These are phyloP conservation scores for Zosterops borbonicus DNA, from an alignment of 2,113 vertebrate species.

Conservation along the genomic window DNA sequence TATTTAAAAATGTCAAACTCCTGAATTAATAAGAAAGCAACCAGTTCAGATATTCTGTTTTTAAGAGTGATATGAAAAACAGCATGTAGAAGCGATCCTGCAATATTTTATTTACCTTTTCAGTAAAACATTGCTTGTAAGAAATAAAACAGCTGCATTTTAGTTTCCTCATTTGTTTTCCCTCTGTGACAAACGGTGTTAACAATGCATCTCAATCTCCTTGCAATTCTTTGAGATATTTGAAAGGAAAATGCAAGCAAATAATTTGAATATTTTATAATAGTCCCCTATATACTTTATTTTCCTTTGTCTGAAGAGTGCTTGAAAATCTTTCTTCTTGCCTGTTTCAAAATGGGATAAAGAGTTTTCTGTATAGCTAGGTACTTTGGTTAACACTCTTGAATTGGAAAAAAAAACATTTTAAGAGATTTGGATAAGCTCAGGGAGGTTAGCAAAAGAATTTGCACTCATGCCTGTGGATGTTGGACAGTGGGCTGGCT, in stretches of 20 bases:
- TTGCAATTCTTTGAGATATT: neutral
- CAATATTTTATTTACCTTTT: neutral
- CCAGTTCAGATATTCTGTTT: neutral
- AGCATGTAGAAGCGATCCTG: neutral
- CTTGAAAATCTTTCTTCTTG: neutral
- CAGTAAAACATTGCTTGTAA: neutral
- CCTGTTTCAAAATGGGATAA: neutral
- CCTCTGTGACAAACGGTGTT: neutral
- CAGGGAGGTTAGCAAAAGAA: neutral
- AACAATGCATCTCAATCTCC: neutral
- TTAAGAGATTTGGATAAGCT: neutral
- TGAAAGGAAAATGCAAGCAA: neutral
- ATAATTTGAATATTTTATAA: neutral
- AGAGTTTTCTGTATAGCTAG: neutral
- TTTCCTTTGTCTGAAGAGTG: neutral
- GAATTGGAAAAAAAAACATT: neutral
- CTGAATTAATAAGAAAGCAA: neutral
- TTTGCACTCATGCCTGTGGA: accelerated
- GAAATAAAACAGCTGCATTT: neutral
- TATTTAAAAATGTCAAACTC: neutral
- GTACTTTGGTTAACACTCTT: neutral
- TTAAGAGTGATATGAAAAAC: neutral
- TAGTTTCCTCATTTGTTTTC: neutral
- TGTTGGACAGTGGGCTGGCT: neutral
- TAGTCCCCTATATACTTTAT: neutral